These are phyloP conservation scores for Eulemur mongoz DNA, from an alignment of 2,797 vertebrate genomes.

Conservation along the genomic window DNA sequence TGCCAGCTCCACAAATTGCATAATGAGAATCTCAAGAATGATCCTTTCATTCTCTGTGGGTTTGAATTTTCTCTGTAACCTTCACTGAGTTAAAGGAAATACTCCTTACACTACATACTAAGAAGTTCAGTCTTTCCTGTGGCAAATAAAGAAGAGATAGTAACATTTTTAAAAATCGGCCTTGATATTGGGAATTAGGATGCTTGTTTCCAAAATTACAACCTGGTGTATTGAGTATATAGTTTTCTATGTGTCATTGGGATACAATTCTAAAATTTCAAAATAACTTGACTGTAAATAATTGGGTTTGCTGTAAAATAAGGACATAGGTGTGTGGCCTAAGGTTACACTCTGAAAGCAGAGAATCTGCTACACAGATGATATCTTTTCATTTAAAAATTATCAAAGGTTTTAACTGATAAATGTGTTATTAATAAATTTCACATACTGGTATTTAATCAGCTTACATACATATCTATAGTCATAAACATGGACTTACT, in stretches of 20 bases:
- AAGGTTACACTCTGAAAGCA: not conserved
- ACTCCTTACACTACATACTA: not conserved
- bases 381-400: not conserved
- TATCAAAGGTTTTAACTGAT: not conserved
- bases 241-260: not conserved
- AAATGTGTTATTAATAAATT: not conserved
- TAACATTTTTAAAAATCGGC: not conserved
- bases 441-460: not conserved
- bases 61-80: not conserved
- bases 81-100: not conserved
- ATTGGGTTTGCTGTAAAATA: not conserved
- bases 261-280: not conserved
- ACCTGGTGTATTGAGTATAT: not conserved
- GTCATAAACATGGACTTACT: not conserved
- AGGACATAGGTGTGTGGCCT: not conserved
- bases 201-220: not conserved
- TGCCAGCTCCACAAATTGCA: not conserved
- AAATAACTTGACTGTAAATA: not conserved
- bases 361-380: not conserved
- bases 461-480: not conserved
- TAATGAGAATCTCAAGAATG: not conserved
- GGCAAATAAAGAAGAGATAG: not conserved
- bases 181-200: not conserved
- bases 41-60: not conserved
- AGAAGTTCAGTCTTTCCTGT: not conserved